Evolutionary conservation across 2,113 vertebrate species (phyloP), one percentile per base, ranked within the genome.

Genomic region (Actinemys pallida): DNA sequence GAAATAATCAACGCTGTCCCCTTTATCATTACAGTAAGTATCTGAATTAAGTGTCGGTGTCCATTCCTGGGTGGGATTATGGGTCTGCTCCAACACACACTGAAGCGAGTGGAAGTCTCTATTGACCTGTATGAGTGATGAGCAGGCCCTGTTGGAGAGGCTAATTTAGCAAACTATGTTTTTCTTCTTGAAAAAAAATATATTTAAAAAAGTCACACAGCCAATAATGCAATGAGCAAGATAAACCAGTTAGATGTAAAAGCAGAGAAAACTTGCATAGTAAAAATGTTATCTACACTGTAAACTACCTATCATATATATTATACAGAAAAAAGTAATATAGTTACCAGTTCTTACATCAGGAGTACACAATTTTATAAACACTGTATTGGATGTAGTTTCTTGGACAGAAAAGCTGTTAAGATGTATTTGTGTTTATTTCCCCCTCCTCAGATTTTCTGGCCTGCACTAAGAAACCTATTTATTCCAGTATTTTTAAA

Each of bases 401-500:
- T 86, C 39, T 75, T 87, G 81, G 79, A 54, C 31, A 95, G 47
- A 96, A 92, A 92, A 95, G 52, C 52, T 95, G 86, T 27, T 92
- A 85, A 96, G n/a, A 84, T 35, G 8, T 90, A 75, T 86, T 86
- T 91, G 52, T 96, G 91, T 83, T 89, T 90, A 94, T 72, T 81
- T 96, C 94, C 97, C 53, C 85, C 86, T 91, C 94, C 97, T 97
- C 98, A 99, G 99, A 99, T 99, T 97, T 98, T 99, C 96, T 99
- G 98, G 98, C 97, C 96, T 93, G 96, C 98, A 17, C 95, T 99
- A 96, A 98, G 98, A 96, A 98, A 98, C 97, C 95, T 99, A 27
- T 99, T 98, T 98, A 98, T 99, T 93, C 98, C 98, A 69, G 99
- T 99, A 45, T 99, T 99, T 98, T 98, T 99, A 94, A 99, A 99